These are phyloP conservation scores for Odontothrips loti DNA, from an alignment of 2,888 invertebrate species.

Conservation along the genomic window DNA sequence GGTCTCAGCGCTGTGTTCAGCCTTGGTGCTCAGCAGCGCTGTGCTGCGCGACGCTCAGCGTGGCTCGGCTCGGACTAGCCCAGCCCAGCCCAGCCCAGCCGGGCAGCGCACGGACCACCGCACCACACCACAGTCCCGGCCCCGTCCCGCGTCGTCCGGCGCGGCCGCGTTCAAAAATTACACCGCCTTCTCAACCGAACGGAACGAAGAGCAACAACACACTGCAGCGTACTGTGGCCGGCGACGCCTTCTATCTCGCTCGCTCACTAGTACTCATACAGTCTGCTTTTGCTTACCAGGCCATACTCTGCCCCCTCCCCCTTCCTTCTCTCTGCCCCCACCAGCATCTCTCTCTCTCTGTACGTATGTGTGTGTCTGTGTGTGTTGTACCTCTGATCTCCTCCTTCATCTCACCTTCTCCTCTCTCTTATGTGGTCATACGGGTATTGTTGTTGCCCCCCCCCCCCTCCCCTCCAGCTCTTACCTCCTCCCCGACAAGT, in stretches of 20 bases:
- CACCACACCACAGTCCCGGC: neutral
- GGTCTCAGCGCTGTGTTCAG: no score
- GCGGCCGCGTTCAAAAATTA: conserved; percentile 22
- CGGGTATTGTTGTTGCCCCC: conserved; percentile 1
- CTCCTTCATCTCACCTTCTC: conserved; percentile 15
- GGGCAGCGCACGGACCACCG: no score
- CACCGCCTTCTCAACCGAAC: conserved; percentile 15
- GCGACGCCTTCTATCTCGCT: neutral
- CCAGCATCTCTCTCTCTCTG: neutral
- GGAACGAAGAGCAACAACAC: neutral
- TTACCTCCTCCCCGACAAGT: neutral
- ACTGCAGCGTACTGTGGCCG: neutral
- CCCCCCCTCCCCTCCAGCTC: neutral
- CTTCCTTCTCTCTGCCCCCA: neutral
- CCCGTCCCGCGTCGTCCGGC: neutral
- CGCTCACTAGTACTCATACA: neutral
- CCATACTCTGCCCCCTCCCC: neutral
- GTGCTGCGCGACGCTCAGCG: no score
- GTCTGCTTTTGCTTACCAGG: neutral
- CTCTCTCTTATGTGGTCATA: neutral
- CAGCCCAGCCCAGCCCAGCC: no score
- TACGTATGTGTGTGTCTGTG: neutral
- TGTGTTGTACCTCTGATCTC: neutral
- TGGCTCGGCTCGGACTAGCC: no score
- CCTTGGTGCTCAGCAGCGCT: no score